Conservation (phyloP, 2,888 invertebrate genomes). For the Fragum whitleyi region DNA sequence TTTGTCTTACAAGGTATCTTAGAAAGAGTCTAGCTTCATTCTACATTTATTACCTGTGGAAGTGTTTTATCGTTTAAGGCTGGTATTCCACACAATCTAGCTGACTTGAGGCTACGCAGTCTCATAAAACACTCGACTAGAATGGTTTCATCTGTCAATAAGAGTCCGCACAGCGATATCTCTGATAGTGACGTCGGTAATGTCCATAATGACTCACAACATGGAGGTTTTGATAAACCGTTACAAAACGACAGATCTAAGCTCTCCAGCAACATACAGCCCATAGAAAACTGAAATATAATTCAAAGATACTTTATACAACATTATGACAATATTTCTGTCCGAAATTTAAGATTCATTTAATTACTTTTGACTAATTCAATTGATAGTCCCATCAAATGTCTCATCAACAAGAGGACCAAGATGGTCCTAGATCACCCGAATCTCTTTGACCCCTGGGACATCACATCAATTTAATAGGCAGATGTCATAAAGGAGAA, state of each 20-base stretch:
- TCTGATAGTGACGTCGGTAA: constrained; percentile 77
- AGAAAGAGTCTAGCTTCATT: no score
- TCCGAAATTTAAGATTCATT: no score
- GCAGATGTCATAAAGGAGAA: no score
- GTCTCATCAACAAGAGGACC: no score
- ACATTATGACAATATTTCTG: background rate
- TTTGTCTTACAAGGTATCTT: no score
- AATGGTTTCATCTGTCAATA: constrained; percentile 74
- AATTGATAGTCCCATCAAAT: no score
- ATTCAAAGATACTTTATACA: background rate
- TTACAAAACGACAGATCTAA: constrained; percentile 82
- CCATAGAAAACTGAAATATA: constrained; percentile 75
- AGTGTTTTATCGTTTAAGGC: constrained; percentile 80
- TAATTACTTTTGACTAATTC: no score
- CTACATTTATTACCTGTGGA: constrained; percentile 67
- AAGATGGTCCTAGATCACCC: no score
- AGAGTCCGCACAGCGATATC: constrained; percentile 80
- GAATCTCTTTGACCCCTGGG: no score
- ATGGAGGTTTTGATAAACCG: constrained; percentile 68
- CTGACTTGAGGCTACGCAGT: constrained; percentile 68
- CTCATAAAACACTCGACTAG: constrained; percentile 78
- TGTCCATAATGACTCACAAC: constrained; percentile 74
- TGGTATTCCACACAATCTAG: constrained; percentile 80
- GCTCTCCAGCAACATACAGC: constrained; percentile 73
- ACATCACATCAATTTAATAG: no score